These are phyloP conservation scores for Drosophila kokeensis DNA, from an alignment of 2,888 invertebrate genomes.

Conservation along the genomic window DNA sequence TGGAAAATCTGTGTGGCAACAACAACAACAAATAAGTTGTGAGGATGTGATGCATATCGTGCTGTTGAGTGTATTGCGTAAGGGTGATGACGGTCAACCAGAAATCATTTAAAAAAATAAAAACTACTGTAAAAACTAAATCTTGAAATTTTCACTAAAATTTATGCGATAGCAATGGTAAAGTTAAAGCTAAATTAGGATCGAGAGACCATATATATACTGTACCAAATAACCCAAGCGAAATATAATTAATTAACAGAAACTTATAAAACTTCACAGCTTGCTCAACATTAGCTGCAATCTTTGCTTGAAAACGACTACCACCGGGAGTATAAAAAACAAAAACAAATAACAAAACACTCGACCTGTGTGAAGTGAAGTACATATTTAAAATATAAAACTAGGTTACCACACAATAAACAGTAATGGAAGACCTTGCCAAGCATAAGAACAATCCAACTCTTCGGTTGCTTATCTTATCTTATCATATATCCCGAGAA, in stretches of 20 bases:
- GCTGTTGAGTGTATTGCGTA: neutral
- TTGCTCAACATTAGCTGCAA: neutral
- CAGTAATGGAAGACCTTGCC: neutral
- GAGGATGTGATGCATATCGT: constrained; percentile 12
- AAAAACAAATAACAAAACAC: too few relatives aligned
- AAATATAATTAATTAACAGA: neutral
- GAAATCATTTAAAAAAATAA: neutral
- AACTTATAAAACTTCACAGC: neutral
- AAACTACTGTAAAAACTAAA: neutral
- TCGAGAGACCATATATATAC: neutral
- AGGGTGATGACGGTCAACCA: neutral
- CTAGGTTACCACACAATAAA: neutral
- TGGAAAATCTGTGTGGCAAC: constrained; percentile 49
- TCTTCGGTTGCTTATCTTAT: neutral
- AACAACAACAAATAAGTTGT: constrained; percentile 6
- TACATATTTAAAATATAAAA: neutral
- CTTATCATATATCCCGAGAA: neutral
- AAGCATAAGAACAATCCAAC: neutral
- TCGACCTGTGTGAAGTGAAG: neutral
- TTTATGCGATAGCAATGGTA: neutral
- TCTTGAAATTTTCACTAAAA: neutral
- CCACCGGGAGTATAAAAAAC: neutral
- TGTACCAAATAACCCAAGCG: neutral
- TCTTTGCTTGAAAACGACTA: neutral
- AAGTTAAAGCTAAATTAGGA: neutral